A percentile compares a stretch with the other conserved stretches of the same genome.
These are phyloP conservation scores for Eurypyga helias DNA, from an alignment of 2,113 vertebrate genomes.

Conservation along the genomic window DNA sequence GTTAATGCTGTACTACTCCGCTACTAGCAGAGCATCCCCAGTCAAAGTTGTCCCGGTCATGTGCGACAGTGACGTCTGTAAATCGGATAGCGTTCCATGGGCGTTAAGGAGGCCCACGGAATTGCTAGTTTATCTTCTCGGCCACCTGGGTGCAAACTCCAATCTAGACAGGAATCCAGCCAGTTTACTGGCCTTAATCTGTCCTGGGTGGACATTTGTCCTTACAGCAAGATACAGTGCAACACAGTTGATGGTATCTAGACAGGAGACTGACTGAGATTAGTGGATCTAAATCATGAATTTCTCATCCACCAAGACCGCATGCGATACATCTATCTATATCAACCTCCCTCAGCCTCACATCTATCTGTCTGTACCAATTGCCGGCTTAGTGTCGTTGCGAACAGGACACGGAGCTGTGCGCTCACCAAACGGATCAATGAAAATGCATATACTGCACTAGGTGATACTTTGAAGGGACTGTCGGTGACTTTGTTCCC, in stretches of 20 bases:
- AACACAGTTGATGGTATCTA: not conserved
- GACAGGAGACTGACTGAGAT: not conserved
- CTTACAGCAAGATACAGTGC: not conserved
- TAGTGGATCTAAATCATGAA: not conserved
- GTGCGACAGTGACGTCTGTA: fast-evolving
- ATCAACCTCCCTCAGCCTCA: not conserved
- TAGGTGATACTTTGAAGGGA: not conserved
- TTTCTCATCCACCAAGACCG: not conserved
- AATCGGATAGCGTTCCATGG: not conserved
- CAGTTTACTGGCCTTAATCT: not conserved
- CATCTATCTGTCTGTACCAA: not conserved
- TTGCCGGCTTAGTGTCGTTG: not conserved
- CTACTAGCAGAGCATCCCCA: not conserved
- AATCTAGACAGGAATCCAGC: not conserved
- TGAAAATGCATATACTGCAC: not conserved
- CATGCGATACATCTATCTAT: not conserved
- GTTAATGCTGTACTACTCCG: not conserved
- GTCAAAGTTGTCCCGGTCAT: not conserved
- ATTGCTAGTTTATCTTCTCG: not conserved
- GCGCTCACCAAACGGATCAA: not conserved
- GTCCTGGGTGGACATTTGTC: not conserved
- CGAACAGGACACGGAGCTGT: not conserved
- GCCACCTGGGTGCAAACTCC: not conserved
- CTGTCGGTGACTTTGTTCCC: fast-evolving
- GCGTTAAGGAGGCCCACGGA: not conserved